Percentiles rank a stretch among this genome's conserved stretches.
phyloP scores from a whole-genome alignment of 2,888 invertebrate genomes.

The Mactromeris polynyma region DNA sequence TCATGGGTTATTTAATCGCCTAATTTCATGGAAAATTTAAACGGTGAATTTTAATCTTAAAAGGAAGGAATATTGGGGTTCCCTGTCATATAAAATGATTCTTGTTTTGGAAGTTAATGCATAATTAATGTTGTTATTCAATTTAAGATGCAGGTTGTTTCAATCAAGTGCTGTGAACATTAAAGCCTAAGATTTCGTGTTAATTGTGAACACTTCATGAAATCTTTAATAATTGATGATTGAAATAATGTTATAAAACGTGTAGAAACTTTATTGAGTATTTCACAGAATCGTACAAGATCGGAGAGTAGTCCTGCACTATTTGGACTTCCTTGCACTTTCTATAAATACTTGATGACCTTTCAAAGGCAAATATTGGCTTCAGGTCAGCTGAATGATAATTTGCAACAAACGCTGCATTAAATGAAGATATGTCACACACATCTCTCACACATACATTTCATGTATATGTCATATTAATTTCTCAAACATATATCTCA shows the following conservation, averaged over 20 bases:
- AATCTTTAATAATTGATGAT: not conserved
- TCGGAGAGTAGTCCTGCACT: no score
- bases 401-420: not conserved
- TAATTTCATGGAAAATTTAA: constrained; percentile 2
- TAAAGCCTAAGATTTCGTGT: not conserved
- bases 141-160: not conserved
- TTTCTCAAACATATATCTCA: not conserved
- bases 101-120: not conserved
- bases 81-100: not conserved
- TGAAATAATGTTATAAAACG: not conserved
- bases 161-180: not conserved
- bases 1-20: not conserved
- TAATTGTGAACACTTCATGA: not conserved
- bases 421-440: not conserved
- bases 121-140: constrained; percentile 1
- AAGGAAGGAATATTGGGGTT: not conserved
- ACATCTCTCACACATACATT: not conserved
- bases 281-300: no score
- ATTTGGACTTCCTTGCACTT: no score
- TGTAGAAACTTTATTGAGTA: no score
- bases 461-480: not conserved
- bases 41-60: not conserved
- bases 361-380: no score
- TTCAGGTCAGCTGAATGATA: no score
- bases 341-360: no score